These are phyloP conservation scores for Thunnus thynnus DNA, from an alignment of 2,113 vertebrate species.

Conservation along the genomic window DNA sequence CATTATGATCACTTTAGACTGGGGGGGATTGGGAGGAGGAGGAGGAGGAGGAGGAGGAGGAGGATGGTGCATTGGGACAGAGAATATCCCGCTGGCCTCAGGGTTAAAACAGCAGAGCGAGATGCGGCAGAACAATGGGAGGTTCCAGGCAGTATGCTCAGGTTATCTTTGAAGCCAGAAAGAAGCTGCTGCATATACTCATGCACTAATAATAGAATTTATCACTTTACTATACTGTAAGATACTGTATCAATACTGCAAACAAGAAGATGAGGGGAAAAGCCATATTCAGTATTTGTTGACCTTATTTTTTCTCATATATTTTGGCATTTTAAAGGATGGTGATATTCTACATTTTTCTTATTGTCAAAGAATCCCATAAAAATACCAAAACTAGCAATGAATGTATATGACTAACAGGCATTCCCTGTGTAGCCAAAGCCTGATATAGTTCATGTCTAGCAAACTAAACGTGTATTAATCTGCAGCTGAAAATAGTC, in stretches of 20 bases:
- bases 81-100: conserved; percentile 51
- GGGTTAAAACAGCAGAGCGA: conserved; percentile 64
- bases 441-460: too few relatives aligned
- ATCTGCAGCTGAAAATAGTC: too few relatives aligned
- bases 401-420: too few relatives aligned
- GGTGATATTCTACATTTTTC: too few relatives aligned
- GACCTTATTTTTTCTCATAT: neutral
- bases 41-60: conserved; percentile 9
- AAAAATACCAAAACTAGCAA: too few relatives aligned
- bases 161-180: conserved; percentile 16
- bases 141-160: conserved; percentile 29
- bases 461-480: too few relatives aligned
- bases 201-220: neutral
- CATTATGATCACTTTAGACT: conserved; percentile 43
- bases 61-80: conserved; percentile 44
- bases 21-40: neutral
- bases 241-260: neutral
- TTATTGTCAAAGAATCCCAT: too few relatives aligned
- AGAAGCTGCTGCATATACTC: conserved; percentile 6
- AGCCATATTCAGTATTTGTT: too few relatives aligned
- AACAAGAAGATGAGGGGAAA: neutral
- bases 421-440: too few relatives aligned
- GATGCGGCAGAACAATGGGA: conserved; percentile 64
- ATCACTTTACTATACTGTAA: neutral
- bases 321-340: neutral